A percentile compares a stretch with the other conserved stretches of the same genome.
These are phyloP conservation scores for Pteropus rufus DNA, from an alignment of 2,797 vertebrate species.

Conservation along the genomic window DNA sequence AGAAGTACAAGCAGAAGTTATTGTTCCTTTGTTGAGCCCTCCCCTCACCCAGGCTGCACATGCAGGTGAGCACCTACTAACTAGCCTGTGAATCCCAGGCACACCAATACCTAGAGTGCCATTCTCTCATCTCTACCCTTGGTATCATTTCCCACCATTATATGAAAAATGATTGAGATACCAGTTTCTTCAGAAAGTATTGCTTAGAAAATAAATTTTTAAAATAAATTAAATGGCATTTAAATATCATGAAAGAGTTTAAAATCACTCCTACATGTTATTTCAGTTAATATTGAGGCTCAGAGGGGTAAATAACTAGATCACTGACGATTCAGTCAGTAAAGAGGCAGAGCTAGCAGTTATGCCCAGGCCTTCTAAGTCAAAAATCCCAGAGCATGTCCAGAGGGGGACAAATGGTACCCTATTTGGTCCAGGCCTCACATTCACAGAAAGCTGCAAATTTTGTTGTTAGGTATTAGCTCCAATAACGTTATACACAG, in stretches of 20 bases:
- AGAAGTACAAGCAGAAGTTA: no score
- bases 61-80: neutral
- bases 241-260: neutral
- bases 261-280: neutral
- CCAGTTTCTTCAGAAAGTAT: neutral
- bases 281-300: neutral
- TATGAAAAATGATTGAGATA: neutral
- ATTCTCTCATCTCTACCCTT: neutral
- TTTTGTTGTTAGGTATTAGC: neutral
- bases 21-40: no score
- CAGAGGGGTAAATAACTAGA: neutral
- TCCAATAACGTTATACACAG: neutral
- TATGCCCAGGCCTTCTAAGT: neutral
- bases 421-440: neutral
- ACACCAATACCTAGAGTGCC: neutral
- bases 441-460: neutral
- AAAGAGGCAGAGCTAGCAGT: neutral
- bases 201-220: neutral
- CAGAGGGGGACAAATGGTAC: neutral
- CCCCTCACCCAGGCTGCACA: no score
- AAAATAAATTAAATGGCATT: neutral
- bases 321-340: no score
- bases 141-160: neutral
- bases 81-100: neutral
- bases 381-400: neutral